Base-by-base conservation (phyloP, 2,797 vertebrate genomes). In the Galaxias olidus region DNA sequence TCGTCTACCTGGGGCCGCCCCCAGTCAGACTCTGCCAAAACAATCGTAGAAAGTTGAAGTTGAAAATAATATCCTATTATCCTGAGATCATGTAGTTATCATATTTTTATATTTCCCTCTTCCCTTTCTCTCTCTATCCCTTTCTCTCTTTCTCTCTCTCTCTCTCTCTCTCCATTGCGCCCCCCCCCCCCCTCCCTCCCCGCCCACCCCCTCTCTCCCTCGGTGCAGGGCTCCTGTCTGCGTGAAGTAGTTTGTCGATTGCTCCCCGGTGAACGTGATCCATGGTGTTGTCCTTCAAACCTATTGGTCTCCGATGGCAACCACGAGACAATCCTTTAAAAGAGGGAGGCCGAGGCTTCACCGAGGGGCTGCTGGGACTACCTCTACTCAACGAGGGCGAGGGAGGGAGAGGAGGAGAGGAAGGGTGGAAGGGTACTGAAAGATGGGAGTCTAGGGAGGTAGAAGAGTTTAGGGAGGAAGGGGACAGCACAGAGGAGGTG, bases 181-280 rank as follows among this genome's bases (percentile, higher is more conserved):
- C 54, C 41, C 44, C 61, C 15, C 17, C 4, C 69, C 47, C 61
- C 72, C 57, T 9, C 55, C 45, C 53, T 63, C 72, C 40, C 54
- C 54, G 1, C 12, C 49, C 62, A 62, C 54, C 62, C 14, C 66
- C 49, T 10, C 14, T 64, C 53, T 55, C 62, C 63, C 49, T 73
- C 71, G n/a, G n/a, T n/a, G n/a, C n/a, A n/a, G n/a, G n/a, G n/a
- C n/a, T 71, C 62, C 43, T 55, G 52, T 74, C 59, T 59, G 53
- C 30, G 2, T 30, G 6, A 6, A 30, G 3, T 30, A 6, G 30
- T 66, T 52, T 66, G 58, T 43, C 56, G 49, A 78, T 78, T 77
- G 69, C 67, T 81, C 65, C 61, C 17, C 78, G 71, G 69, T 63
- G 45, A 51, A 67, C 61, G 54, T 65, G 71, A 77, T 69, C 74